Evolutionary conservation across 2,797 vertebrate species (phyloP).

Genomic region (Accipiter fasciatus): DNA sequence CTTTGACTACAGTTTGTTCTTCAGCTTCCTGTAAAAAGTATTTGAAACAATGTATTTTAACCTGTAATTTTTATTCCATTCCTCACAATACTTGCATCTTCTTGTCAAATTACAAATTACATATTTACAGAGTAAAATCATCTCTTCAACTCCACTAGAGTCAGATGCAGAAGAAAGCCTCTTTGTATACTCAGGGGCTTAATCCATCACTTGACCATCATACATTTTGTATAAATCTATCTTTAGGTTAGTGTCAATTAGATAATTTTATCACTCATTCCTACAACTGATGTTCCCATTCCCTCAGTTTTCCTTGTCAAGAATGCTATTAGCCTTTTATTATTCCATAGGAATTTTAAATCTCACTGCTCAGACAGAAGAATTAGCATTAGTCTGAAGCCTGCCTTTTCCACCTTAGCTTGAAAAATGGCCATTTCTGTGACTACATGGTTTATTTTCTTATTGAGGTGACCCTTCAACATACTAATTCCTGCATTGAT

Average conservation of each 20-base stretch:
- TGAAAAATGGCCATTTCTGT: not conserved
- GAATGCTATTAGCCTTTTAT: not conserved
- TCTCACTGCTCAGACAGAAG: not conserved
- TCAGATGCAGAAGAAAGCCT: not conserved
- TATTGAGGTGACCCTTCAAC: not conserved
- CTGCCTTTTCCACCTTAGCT: not conserved
- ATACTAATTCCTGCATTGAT: not conserved
- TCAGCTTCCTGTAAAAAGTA: not conserved
- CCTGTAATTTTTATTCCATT: not conserved
- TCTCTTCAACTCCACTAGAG: not conserved
- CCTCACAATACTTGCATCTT: not conserved
- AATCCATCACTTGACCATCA: not conserved
- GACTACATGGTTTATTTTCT: not conserved
- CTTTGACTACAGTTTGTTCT: not conserved
- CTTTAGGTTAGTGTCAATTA: not conserved
- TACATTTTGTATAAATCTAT: not conserved
- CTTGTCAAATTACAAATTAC: not conserved
- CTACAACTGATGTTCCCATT: not conserved
- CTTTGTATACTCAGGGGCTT: not conserved
- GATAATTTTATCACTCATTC: not conserved
- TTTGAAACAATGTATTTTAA: not conserved
- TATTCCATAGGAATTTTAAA: not conserved
- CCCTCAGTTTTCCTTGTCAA: not conserved
- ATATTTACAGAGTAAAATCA: not conserved
- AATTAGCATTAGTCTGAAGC: not conserved